These are phyloP conservation scores for Polydrusus tereticollis DNA, from an alignment of 2,888 invertebrate species.

Conservation along the genomic window DNA sequence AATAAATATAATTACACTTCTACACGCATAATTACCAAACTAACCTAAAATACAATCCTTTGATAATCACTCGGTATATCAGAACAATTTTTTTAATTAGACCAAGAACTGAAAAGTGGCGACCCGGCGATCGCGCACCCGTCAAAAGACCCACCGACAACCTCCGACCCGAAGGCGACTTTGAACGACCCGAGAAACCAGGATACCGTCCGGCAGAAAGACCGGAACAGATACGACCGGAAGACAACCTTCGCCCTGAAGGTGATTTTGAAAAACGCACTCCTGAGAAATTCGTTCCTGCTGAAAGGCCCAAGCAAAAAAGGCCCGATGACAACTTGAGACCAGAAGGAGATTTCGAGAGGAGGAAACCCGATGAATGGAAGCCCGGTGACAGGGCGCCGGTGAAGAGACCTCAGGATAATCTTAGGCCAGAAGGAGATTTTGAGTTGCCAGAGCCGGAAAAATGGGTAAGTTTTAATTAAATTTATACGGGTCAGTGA, in stretches of 20 bases:
- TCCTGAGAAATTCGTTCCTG: constrained; percentile 67
- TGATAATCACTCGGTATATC: neutral
- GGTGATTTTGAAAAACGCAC: constrained; percentile 71
- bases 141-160: constrained; percentile 67
- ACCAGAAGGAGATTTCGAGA: constrained; percentile 74
- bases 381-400: constrained; percentile 65
- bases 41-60: too few species aligned
- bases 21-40: too few species aligned
- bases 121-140: constrained; percentile 66
- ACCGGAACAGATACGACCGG: constrained; percentile 70
- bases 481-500: too few species aligned
- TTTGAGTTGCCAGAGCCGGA: constrained; percentile 59
- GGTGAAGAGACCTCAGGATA: constrained; percentile 66
- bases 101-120: constrained; percentile 66
- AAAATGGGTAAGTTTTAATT: constrained; percentile 32
- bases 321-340: constrained; percentile 75
- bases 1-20: too few species aligned
- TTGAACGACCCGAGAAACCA: constrained; percentile 58
- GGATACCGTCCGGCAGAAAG: constrained; percentile 66
- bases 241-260: constrained; percentile 75
- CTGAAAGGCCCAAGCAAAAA: constrained; percentile 68
- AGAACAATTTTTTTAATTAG: constrained; percentile 15
- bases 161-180: constrained; percentile 68
- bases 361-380: constrained; percentile 67
- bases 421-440: constrained; percentile 68